phyloP scores from a whole-genome alignment of 2,888 invertebrate genomes.

The Ophion ellenae region DNA sequence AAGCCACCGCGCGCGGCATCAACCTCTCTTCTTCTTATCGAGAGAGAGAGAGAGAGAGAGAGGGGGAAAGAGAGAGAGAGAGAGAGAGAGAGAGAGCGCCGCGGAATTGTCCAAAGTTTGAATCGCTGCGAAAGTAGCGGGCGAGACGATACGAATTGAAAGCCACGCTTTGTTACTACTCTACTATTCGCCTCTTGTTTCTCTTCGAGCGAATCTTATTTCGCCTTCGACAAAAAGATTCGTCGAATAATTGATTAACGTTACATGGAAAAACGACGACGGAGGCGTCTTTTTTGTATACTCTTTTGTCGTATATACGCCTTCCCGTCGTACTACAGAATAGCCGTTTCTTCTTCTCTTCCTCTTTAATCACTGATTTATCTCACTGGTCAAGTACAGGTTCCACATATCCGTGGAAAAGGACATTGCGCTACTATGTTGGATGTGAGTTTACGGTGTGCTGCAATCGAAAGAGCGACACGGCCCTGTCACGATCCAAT shows the following conservation, averaged over 20 bases:
- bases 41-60: no score
- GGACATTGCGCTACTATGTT: conserved; percentile 74
- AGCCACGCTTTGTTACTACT: no score
- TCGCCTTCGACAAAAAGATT: conserved; percentile 68
- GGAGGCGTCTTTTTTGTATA: conserved; percentile 10
- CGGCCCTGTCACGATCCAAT: background rate
- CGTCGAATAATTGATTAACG: conserved; percentile 79
- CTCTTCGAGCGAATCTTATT: conserved; percentile 1
- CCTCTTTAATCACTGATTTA: conserved; percentile 48
- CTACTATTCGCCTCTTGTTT: background rate
- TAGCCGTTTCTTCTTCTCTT: conserved; percentile 36
- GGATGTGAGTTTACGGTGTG: conserved; percentile 35
- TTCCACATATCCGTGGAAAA: conserved; percentile 72
- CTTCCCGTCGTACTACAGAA: conserved; percentile 47
- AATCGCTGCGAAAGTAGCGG: no score
- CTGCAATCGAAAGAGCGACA: conserved; percentile 45
- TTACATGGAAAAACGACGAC: conserved; percentile 71
- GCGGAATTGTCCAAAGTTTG: no score
- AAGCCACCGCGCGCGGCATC: no score
- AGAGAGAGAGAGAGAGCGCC: no score
- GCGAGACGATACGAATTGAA: no score
- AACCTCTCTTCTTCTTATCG: no score
- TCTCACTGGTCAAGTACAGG: conserved; percentile 68
- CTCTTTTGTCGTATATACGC: conserved; percentile 35
- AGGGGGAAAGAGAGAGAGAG: no score